Percentiles rank a stretch among this genome's conserved stretches.
Conservation (phyloP, 2,113 vertebrate genomes). For the Indri indri region DNA sequence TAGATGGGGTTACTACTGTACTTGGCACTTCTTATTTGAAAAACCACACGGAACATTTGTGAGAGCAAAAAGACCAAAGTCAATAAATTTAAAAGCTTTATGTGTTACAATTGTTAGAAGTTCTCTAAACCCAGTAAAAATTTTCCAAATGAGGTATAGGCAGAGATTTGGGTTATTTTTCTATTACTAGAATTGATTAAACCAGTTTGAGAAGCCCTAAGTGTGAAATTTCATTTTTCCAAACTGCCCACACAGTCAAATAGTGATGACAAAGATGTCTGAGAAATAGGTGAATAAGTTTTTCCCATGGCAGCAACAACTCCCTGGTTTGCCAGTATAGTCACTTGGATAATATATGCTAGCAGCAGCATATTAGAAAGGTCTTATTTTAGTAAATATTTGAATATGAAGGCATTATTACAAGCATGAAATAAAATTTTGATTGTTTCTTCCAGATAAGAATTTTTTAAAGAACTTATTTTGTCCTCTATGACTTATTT, state of each 20-base stretch:
- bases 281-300: constrained; percentile 29
- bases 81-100: background rate
- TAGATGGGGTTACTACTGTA: background rate
- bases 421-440: constrained; percentile 36
- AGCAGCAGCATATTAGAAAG: constrained; percentile 25
- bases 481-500: background rate
- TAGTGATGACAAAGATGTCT: constrained; percentile 11
- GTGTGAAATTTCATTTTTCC: background rate
- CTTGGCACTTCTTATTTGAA: background rate
- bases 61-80: background rate
- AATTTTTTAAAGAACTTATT: constrained; percentile 5
- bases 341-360: constrained; percentile 23
- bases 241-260: constrained; percentile 19
- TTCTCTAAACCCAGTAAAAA: background rate
- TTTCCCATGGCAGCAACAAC: background rate
- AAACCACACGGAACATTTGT: background rate
- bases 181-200: background rate
- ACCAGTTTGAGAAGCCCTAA: background rate
- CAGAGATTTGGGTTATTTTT: background rate
- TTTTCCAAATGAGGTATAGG: background rate
- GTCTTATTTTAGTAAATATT: constrained; percentile 40
- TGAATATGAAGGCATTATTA: constrained; percentile 50
- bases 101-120: background rate
- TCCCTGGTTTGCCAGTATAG: background rate
- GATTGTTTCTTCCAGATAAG: background rate